These are phyloP conservation scores for Onychomys leucogaster DNA, from an alignment of 2,797 vertebrate genomes.

Conservation along the genomic window DNA sequence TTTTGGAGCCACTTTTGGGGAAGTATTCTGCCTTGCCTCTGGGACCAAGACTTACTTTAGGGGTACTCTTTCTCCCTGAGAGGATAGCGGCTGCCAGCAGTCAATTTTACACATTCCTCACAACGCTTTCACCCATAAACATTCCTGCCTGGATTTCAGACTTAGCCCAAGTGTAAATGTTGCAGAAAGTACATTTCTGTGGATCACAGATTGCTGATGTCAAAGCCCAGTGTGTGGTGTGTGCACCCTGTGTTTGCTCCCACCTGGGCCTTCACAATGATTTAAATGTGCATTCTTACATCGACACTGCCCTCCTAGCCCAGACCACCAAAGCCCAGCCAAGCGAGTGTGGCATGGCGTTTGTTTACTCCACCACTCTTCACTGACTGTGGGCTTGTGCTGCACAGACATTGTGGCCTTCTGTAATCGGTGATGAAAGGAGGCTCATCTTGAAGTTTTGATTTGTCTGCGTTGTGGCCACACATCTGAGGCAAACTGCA, in stretches of 20 bases:
- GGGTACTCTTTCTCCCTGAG: neutral
- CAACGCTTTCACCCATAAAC: neutral
- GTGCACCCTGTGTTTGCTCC: neutral
- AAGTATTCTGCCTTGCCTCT: neutral
- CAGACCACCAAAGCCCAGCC: neutral
- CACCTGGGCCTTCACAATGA: constrained; percentile 29
- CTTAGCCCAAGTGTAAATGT: constrained; percentile 8
- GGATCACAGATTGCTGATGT: constrained; percentile 61
- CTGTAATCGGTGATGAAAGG: constrained; percentile 65
- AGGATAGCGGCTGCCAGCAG: neutral
- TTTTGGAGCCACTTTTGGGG: neutral
- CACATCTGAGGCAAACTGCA: constrained; percentile 73
- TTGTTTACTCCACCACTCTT: neutral
- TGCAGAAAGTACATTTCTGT: constrained; percentile 52
- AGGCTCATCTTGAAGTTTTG: constrained; percentile 58
- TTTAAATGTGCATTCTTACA: neutral
- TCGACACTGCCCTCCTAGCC: neutral
- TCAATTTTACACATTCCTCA: neutral
- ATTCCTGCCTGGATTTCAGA: constrained; percentile 35
- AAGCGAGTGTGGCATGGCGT: fast-evolving
- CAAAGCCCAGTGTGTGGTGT: neutral
- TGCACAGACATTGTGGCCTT: neutral
- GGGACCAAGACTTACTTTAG: constrained; percentile 13
- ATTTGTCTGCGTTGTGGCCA: constrained; percentile 49
- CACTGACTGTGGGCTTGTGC: neutral